phyloP scores from a whole-genome alignment of 2,113 vertebrate species.

The Coregonus clupeaformis region DNA sequence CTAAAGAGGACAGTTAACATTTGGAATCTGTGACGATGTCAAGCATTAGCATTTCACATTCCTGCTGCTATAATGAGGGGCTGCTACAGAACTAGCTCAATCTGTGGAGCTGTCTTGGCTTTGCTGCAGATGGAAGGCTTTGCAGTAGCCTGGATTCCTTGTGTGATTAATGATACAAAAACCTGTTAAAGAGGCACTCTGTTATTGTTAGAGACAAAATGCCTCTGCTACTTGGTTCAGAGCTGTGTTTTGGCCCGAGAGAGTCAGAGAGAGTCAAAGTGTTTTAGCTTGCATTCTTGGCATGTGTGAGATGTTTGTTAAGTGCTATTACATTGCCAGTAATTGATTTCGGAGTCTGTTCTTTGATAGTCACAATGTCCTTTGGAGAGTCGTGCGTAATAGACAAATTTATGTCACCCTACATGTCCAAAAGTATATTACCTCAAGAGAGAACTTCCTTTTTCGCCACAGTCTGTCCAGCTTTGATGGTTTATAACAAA shows the following conservation, averaged over 20 bases:
- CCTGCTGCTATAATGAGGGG: slow-evolving; percentile 41
- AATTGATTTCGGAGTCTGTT: slow-evolving; percentile 46
- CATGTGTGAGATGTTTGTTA: slow-evolving; percentile 31
- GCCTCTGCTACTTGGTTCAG: slow-evolving; percentile 10
- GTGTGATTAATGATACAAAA: slow-evolving; percentile 59
- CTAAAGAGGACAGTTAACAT: slow-evolving; percentile 43
- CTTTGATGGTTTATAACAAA: too few species aligned
- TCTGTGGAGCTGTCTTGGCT: slow-evolving; percentile 44
- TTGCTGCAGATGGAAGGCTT: slow-evolving; percentile 55
- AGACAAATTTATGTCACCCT: slow-evolving; percentile 13
- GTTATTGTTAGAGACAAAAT: slow-evolving; percentile 29
- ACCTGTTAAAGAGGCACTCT: slow-evolving; percentile 45
- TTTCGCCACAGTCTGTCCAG: too few species aligned
- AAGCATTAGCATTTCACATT: slow-evolving; percentile 58
- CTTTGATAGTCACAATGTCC: slow-evolving; percentile 32
- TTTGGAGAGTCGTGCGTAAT: slow-evolving; percentile 22
- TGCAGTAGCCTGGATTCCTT: slow-evolving; percentile 49
- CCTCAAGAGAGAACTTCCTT: too few species aligned
- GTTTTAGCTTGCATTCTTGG: slow-evolving; percentile 27
- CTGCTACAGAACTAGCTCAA: slow-evolving; percentile 14
- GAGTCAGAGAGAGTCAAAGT: neutral
- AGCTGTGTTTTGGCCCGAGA: neutral
- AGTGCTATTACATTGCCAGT: slow-evolving; percentile 44
- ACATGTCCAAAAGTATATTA: neutral
- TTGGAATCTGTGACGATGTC: slow-evolving; percentile 49